Percentiles rank a stretch among this genome's conserved stretches.
These are phyloP conservation scores for Serilophus lunatus DNA, from an alignment of 2,113 vertebrate genomes.

Conservation along the genomic window DNA sequence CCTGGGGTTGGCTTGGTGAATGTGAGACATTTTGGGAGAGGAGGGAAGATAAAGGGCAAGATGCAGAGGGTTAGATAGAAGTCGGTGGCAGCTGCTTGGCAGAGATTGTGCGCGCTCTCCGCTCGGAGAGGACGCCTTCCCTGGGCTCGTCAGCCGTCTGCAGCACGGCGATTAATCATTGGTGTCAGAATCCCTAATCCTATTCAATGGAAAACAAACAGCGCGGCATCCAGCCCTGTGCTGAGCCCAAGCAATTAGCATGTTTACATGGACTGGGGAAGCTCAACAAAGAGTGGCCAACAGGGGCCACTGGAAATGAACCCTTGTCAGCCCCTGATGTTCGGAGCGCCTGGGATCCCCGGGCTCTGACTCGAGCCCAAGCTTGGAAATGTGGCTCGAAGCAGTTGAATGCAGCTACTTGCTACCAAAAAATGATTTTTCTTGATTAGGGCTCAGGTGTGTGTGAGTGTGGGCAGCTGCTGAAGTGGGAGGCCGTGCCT, in stretches of 20 bases:
- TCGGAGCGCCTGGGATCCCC: neutral
- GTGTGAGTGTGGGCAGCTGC: neutral
- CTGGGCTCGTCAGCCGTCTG: slow-evolving; percentile 88
- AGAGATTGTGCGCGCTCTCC: slow-evolving; percentile 86
- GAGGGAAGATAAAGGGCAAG: slow-evolving; percentile 33
- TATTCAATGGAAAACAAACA: slow-evolving; percentile 93
- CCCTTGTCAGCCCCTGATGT: slow-evolving; percentile 41
- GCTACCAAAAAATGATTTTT: neutral
- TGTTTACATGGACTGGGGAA: slow-evolving; percentile 73
- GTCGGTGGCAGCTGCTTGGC: slow-evolving; percentile 88
- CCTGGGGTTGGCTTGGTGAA: neutral
- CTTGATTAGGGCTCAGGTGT: neutral
- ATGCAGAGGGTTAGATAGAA: slow-evolving; percentile 56
- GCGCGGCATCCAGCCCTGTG: slow-evolving; percentile 83
- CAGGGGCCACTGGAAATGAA: slow-evolving; percentile 49
- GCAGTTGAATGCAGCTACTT: neutral
- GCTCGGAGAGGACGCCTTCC: slow-evolving; percentile 86
- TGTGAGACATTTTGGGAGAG: neutral
- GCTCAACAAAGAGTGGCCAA: slow-evolving; percentile 72
- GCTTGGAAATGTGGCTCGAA: neutral
- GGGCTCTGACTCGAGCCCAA: neutral
- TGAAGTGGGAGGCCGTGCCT: neutral
- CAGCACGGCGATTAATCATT: slow-evolving; percentile 93
- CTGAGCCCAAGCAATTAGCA: slow-evolving; percentile 76
- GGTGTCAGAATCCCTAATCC: slow-evolving; percentile 94